These are phyloP conservation scores for Cyprinella venusta DNA, from an alignment of 2,797 vertebrate species.

Conservation along the genomic window DNA sequence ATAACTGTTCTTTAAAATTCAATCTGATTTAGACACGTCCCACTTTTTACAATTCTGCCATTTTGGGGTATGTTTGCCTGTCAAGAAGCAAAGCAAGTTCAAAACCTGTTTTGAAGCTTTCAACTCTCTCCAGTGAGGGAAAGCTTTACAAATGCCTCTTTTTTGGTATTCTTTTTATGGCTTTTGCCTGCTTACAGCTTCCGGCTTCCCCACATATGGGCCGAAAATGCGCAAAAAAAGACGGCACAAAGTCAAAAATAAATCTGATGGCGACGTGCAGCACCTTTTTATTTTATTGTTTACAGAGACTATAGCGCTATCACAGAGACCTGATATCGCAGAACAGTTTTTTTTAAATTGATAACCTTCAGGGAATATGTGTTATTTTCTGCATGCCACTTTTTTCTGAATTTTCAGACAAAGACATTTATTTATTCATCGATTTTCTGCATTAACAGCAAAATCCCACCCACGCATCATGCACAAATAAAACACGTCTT, in stretches of 20 bases:
- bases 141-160: neutral
- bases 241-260: neutral
- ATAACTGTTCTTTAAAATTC: neutral
- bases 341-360: neutral
- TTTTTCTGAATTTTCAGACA: neutral
- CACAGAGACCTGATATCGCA: neutral
- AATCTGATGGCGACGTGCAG: neutral
- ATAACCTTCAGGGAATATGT: neutral
- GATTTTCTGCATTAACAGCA: neutral
- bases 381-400: neutral
- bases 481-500: neutral
- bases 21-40: neutral
- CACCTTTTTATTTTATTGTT: neutral
- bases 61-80: neutral
- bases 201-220: neutral
- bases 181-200: neutral
- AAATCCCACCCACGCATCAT: constrained; percentile 5
- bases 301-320: neutral
- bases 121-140: neutral
- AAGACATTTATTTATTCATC: neutral
- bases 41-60: no score
- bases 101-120: neutral
- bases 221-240: neutral
- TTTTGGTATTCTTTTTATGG: neutral
- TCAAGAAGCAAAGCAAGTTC: neutral